Conservation (phyloP, 2,888 invertebrate genomes). For the Drosophila aldrichi region DNA sequence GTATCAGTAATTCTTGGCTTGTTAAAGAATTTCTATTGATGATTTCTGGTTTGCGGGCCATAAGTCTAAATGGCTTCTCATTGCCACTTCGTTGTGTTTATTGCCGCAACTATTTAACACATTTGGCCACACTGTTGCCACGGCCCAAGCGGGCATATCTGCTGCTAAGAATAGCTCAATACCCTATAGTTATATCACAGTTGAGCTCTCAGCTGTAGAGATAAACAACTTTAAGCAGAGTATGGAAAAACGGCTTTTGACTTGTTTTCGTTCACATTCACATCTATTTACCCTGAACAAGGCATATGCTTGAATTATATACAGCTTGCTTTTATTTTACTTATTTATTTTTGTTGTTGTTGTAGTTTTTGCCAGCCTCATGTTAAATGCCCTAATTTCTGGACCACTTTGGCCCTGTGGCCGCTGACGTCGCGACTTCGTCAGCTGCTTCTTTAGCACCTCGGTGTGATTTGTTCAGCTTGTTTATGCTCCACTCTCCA, state of each 20-base stretch:
- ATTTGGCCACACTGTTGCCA: slow-evolving; percentile 9
- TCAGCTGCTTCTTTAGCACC: slow-evolving; percentile 59
- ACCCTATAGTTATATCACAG: neutral
- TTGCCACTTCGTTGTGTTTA: slow-evolving; percentile 24
- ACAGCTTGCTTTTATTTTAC: slow-evolving; percentile 2
- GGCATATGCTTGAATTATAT: neutral
- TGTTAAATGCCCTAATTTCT: slow-evolving; percentile 81
- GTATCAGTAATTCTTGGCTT: slow-evolving; percentile 24
- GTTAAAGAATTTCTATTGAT: slow-evolving; percentile 62
- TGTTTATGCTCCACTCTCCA: slow-evolving; percentile 37
- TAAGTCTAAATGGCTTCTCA: slow-evolving; percentile 15
- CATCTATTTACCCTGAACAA: neutral
- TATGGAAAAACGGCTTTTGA: neutral
- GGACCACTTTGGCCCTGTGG: slow-evolving; percentile 22
- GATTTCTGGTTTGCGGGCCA: slow-evolving; percentile 19
- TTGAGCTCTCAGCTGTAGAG: neutral
- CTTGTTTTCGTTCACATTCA: neutral
- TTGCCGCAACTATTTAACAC: slow-evolving; percentile 52
- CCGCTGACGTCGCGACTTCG: slow-evolving; percentile 5
- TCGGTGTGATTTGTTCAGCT: slow-evolving; percentile 51
- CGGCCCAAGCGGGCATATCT: neutral
- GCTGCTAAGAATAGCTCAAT: neutral
- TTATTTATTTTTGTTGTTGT: too few species aligned
- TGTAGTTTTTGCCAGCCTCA: slow-evolving; percentile 34
- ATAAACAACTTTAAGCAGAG: neutral